Evolutionary conservation across 2,113 vertebrate genomes (phyloP), one percentile per base, ranked within the genome.

Genomic region (Pica pica): DNA sequence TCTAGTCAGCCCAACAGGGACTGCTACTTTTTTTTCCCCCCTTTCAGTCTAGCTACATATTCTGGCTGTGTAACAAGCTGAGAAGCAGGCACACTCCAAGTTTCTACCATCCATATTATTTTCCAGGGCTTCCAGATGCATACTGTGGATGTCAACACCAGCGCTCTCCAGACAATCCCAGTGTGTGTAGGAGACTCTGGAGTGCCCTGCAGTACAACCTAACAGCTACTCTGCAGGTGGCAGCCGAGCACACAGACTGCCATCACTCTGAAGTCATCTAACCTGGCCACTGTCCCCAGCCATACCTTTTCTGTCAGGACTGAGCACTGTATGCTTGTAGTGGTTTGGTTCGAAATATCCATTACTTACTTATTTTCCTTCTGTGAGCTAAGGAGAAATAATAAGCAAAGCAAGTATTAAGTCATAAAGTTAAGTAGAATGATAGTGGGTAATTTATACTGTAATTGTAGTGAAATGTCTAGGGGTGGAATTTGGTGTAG

Each of bases 91-190:
- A 49, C 8, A 33, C 13, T 11, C 14, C 11, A 76, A 31, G 24
- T 15, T 70, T 76, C 31, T 19, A 50, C 30, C 50, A 47, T 13
- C 13, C 44, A 4, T 22, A 18, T 3, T 37, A 20, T 26, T 55
- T 77, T 68, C n/a, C 12, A 15, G 44, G 30, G 33, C 23, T 79
- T 61, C 41, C 56, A 65, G 35, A 7, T 11, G 33, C 0, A 0
- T 11, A 6, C 8, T 2, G 0, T 16, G 11, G 33, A n/a, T 16
- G 7, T 33, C 13, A 46, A 52, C 13, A 37, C 4, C 41, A 37
- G 44, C 1, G 0, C 31, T 27, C 52, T 55, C 64, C 49, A 74
- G 50, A 63, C 10, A 13, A 18, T 13, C 21, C 49, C 44, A 50
- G 26, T 4, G 22, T 7, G 13, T 30, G 35, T 3, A 57, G 39